Percentiles rank a stretch among this genome's conserved stretches.
phyloP scores from a whole-genome alignment of 2,888 invertebrate species.

The Lysandra bellargus region DNA sequence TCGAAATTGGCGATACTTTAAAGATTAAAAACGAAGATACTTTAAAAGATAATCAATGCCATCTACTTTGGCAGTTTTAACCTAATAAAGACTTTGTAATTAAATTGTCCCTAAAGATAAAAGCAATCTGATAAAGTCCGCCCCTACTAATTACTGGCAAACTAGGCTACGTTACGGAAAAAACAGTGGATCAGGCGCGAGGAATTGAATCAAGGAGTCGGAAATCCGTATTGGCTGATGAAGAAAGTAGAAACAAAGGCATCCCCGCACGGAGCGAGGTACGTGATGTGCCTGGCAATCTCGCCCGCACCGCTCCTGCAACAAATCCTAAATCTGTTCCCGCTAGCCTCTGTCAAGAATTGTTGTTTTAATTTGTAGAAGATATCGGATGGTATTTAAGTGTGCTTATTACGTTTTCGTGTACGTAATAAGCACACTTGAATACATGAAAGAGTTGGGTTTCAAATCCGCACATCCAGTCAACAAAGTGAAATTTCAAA shows the following conservation, averaged over 20 bases:
- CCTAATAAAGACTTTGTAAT: constrained; percentile 1
- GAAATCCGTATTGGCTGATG: constrained; percentile 35
- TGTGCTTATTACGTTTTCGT: neutral
- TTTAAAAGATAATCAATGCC: neutral
- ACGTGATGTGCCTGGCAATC: constrained; percentile 19
- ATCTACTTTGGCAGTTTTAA: neutral
- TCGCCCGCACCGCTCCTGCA: constrained; percentile 4
- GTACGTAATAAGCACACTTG: too few relatives aligned
- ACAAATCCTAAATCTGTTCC: constrained; percentile 24
- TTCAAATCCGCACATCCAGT: neutral
- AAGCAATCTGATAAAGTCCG: neutral
- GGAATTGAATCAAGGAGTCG: constrained; percentile 29
- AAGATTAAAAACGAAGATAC: neutral
- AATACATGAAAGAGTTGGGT: neutral
- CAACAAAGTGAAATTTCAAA: too few relatives aligned
- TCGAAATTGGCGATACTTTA: neutral
- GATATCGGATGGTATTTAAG: neutral
- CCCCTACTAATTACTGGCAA: constrained; percentile 26
- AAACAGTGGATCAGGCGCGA: constrained; percentile 26
- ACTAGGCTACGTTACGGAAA: constrained; percentile 23
- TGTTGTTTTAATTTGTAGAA: neutral
- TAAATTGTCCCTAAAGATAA: neutral
- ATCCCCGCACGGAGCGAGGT: constrained; percentile 29
- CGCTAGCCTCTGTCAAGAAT: neutral
- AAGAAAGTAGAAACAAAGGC: constrained; percentile 40